phyloP scores from a whole-genome alignment of 2,888 invertebrate species.

The Dinocampus coccinellae region DNA sequence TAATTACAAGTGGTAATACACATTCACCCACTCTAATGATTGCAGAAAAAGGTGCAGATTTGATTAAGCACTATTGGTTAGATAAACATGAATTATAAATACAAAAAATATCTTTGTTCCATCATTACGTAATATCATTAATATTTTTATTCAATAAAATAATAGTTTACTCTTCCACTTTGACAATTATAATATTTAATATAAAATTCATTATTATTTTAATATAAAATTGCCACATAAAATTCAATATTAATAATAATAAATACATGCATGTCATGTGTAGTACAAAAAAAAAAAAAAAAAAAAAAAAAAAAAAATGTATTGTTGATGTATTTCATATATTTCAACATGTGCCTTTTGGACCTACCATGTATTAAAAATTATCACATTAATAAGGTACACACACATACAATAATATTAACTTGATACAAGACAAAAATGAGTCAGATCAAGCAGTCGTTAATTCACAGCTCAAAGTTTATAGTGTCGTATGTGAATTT shows the following conservation, averaged over 20 bases:
- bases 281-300: too few species aligned
- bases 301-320: too few species aligned
- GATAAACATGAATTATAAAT: slow-evolving; percentile 54
- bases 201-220: too few species aligned
- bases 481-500: slow-evolving; percentile 72
- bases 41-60: slow-evolving; percentile 76
- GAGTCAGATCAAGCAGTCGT: slow-evolving; percentile 78
- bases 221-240: too few species aligned
- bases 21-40: slow-evolving; percentile 77
- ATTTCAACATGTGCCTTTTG: slow-evolving; percentile 73
- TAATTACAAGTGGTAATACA: slow-evolving; percentile 74
- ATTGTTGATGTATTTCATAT: slow-evolving; percentile 74
- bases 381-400: slow-evolving; percentile 76
- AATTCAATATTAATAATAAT: too few species aligned
- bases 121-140: background rate
- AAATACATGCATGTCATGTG: too few species aligned
- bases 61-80: slow-evolving; percentile 74
- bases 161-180: slow-evolving; percentile 72
- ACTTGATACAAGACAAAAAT: slow-evolving; percentile 79
- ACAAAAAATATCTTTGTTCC: background rate
- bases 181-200: too few species aligned
- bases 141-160: slow-evolving; percentile 25
- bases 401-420: slow-evolving; percentile 81
- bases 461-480: slow-evolving; percentile 75
- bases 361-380: slow-evolving; percentile 76